Percentiles rank a stretch among this genome's conserved stretches.
phyloP scores from a whole-genome alignment of 2,888 invertebrate species.

The Dichetophora obliterata region DNA sequence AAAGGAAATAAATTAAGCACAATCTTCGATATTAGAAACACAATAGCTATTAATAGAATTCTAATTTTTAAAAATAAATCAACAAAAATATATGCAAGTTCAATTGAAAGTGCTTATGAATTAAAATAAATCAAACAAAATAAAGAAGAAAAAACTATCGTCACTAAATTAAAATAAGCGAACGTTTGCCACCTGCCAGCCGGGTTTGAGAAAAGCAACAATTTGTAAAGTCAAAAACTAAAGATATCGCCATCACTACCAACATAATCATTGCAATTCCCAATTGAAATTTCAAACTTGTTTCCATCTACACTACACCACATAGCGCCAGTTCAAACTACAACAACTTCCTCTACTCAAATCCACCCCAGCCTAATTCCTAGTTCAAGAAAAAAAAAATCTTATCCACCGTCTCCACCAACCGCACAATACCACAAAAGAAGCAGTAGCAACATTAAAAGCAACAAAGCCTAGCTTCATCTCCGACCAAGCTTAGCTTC shows the following conservation, averaged over 20 bases:
- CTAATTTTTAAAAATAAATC: not conserved
- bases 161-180: not conserved
- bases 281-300: not conserved
- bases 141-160: not conserved
- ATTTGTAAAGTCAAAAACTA: not conserved
- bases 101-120: not conserved
- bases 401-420: not conserved
- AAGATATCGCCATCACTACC: not conserved
- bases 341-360: not conserved
- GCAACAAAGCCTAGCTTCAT: constrained; percentile 49
- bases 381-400: not conserved
- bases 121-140: not conserved
- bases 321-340: not conserved
- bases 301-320: not conserved
- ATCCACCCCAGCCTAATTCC: not conserved
- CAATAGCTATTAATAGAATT: not conserved
- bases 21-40: not conserved
- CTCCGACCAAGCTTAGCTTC: not conserved
- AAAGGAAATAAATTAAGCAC: not conserved
- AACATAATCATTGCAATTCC: not conserved
- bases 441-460: constrained; percentile 57
- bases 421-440: not conserved
- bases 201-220: not conserved
- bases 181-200: not conserved
- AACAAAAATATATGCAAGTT: not conserved